Base-by-base conservation (phyloP, 2,888 invertebrate species). In the Dasypolia templi region DNA sequence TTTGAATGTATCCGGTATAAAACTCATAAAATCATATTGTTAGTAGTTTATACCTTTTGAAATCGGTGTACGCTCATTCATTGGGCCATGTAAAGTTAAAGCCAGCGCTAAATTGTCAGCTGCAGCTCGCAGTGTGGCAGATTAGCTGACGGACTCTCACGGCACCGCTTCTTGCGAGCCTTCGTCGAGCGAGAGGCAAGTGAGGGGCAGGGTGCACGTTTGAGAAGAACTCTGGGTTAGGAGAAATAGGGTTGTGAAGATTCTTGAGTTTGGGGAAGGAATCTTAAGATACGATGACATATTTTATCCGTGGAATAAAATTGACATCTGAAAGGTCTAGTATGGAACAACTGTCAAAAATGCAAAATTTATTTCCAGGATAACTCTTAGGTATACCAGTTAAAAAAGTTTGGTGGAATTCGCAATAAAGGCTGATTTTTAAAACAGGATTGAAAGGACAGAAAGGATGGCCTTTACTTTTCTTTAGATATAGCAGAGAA, bases 91-190 rank as follows among this genome's bases (percentile, higher is more conserved):
- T 63, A 19, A 61, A 67, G 76, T 69, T 79, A 85, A 88, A 89
- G 89, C 88, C 85, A 85, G 87, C 86, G 89, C 84, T 89, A 90
- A 89, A 89, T 89, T 90, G 91, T 89, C 90, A 88, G 89, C 70
- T 67, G 83, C 90, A 89, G 84, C 77, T 74, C 78, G 77, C 82
- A 85, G 86, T 77, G 84, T 78, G 89, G 87, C 91, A 87, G 89
- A 87, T 89, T 88, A 89, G 62, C 78, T 87, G 90, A 90, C 84
- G 83, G 86, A 88, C 87, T 84, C 79, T 69, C 66, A 14, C 64
- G 17, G 22, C 39, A 19, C 46, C 59, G 69, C 53, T 53, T 32
- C 64, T 58, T 39, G 80, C 35, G 53, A 46, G 68, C 66, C 70
- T 82, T 62, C 73, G 5, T 32, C 79, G 61, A 68, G 55, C 58